Percentiles rank a stretch among this genome's conserved stretches.
Evolutionary conservation across 2,113 vertebrate genomes (phyloP).

Genomic region (Tichodroma muraria): DNA sequence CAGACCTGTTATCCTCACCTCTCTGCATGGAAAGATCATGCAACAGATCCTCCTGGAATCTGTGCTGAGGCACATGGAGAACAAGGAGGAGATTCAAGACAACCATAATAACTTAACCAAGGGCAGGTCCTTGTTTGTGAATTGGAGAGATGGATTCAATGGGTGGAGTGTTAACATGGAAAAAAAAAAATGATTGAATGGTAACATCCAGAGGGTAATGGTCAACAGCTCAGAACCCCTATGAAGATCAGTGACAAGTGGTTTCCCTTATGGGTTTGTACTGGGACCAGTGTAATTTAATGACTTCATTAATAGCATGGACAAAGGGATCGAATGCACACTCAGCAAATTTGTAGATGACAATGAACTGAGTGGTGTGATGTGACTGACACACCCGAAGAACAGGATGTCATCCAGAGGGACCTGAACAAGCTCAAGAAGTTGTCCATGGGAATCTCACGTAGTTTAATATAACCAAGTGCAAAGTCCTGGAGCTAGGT

Average conservation of each 20-base stretch:
- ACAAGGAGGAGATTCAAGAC: not conserved
- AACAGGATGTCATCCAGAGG: not conserved
- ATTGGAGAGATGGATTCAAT: not conserved
- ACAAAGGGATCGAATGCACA: accelerated
- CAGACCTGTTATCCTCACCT: not conserved
- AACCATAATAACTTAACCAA: not conserved
- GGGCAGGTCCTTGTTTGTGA: not conserved
- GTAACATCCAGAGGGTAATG: not conserved
- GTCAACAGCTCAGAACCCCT: not conserved
- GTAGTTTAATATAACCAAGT: not conserved
- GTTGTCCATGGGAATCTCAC: not conserved
- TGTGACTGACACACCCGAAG: not conserved
- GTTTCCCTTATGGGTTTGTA: not conserved
- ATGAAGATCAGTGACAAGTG: not conserved
- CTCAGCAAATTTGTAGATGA: not conserved
- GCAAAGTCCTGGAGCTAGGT: not conserved
- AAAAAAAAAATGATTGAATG: not conserved
- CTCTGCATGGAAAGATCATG: not conserved
- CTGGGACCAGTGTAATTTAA: not conserved
- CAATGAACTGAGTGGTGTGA: not conserved
- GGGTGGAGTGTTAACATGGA: not conserved
- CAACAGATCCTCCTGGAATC: not conserved
- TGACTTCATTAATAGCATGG: not conserved
- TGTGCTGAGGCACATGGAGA: not conserved
- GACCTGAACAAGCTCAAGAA: not conserved